phyloP scores from a whole-genome alignment of 2,888 invertebrate genomes.

The Nomada ferruginata region DNA sequence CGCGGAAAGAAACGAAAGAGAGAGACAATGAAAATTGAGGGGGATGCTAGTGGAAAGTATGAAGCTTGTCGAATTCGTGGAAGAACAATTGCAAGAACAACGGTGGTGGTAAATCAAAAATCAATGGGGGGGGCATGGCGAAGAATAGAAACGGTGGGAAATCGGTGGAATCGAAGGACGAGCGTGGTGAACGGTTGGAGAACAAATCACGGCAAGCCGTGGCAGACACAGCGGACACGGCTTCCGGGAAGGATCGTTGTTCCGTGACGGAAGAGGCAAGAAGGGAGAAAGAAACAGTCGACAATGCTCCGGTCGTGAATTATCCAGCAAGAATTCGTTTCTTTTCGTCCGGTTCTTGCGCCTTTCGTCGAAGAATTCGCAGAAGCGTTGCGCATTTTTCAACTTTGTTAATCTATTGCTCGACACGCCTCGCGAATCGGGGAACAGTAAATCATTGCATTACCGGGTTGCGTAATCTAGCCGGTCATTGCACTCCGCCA shows the following conservation, averaged over 20 bases:
- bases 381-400: constrained; percentile 15
- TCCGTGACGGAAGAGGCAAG: constrained; percentile 71
- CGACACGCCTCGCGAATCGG: constrained; percentile 26
- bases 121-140: constrained; percentile 31
- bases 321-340: constrained; percentile 62
- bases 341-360: constrained; percentile 49
- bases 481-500: constrained; percentile 9
- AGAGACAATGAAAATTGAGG: constrained; percentile 1
- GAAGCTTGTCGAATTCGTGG: constrained; percentile 41
- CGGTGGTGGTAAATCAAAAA: constrained; percentile 58
- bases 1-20: neutral
- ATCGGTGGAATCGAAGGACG: constrained; percentile 66
- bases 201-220: constrained; percentile 66
- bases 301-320: constrained; percentile 51
- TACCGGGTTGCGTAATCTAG: constrained; percentile 13
- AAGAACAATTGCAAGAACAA: constrained; percentile 37
- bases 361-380: constrained; percentile 9
- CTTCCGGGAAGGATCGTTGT: constrained; percentile 79
- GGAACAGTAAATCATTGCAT: neutral
- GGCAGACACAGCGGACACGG: constrained; percentile 63
- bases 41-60: constrained; percentile 10
- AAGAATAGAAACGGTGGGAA: constrained; percentile 45
- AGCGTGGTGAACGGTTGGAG: constrained; percentile 68
- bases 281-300: constrained; percentile 59
- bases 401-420: constrained; percentile 1